Evolutionary conservation across 2,888 invertebrate species (phyloP), one percentile per base, ranked within the genome.

Genomic region (Drosophila anceps): DNA sequence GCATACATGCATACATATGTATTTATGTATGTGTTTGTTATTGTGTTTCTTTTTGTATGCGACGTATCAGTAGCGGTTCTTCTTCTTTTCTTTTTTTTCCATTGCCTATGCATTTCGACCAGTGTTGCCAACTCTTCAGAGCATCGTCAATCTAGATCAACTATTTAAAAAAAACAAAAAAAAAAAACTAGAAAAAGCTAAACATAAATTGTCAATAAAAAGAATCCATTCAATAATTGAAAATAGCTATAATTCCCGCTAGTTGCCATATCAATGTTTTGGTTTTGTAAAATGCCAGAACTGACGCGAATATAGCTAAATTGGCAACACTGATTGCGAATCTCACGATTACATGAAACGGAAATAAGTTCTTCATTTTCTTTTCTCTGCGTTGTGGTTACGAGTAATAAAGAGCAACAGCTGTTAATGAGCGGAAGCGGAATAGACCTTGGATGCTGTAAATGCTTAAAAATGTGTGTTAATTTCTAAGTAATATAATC

Each of bases 31-130:
- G n/a, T 46, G 48, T 71, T n/a, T 50, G 29, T 9, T 53, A 53
- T 68, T 71, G 35, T 55, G 55, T 60, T 61, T 61, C 10, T 27
- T 65, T 65, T 60, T 31, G 68, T 68, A 58, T 57, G 62, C 57
- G 35, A 37, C 44, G 33, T 71, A 68, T 60, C 39, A 73, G 73
- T 50, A 78, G 69, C 78, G 50, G 69, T 59, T 79, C 33, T 50
- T 43, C 29, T 33, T 58, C 37, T 51, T 43, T 53, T 60, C 24
- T 57, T 58, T 48, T 41, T 35, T 39, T 51, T 58, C 55, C 62
- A 73, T 75, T 71, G 68, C 68, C 72, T 65, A 76, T 79, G 80
- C 76, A 71, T 67, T 62, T 37, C 51, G 27, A 41, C n/a, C n/a
- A n/a, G n/a, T n/a, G n/a, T n/a, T n/a, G n/a, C n/a, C n/a, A n/a